Conservation (phyloP, 2,888 invertebrate genomes). For the Melipona bicolor region DNA sequence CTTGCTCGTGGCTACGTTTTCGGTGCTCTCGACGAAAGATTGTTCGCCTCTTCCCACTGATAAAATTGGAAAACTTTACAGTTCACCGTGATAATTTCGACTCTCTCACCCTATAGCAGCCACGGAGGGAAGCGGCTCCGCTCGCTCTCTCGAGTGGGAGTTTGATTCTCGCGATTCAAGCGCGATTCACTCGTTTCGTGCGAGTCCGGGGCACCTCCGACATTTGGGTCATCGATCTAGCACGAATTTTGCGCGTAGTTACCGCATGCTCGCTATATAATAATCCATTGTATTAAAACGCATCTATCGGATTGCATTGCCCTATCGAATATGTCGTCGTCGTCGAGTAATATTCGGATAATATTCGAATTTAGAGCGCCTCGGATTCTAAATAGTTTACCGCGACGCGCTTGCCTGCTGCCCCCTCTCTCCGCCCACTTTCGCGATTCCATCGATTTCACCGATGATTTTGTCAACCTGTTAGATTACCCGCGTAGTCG, state of each 20-base stretch:
- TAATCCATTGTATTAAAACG: constrained; percentile 27
- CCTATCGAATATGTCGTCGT: neutral
- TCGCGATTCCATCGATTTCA: neutral
- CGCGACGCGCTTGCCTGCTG: neutral
- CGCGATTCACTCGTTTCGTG: neutral
- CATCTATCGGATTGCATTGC: neutral
- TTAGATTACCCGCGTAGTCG: neutral
- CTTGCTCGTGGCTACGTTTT: too few species aligned
- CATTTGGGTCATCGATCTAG: constrained; percentile 22
- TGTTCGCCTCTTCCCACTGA: too few species aligned
- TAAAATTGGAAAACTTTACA: too few species aligned
- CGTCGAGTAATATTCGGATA: too few species aligned
- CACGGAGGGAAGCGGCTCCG: neutral
- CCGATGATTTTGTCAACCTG: constrained; percentile 19
- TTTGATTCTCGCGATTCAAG: neutral
- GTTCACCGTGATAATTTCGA: neutral
- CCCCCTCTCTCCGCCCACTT: too few species aligned
- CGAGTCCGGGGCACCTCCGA: neutral
- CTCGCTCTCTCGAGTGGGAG: neutral
- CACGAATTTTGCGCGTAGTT: constrained; percentile 20
- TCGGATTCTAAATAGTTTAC: neutral
- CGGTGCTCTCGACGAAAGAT: too few species aligned
- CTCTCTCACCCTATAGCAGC: too few species aligned
- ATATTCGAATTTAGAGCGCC: neutral
- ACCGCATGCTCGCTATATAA: constrained; percentile 33